Percentiles rank a stretch among this genome's conserved stretches.
These are phyloP conservation scores for Montipora foliosa DNA, from an alignment of 64 coral and sea anemone genomes.

Conservation along the genomic window DNA sequence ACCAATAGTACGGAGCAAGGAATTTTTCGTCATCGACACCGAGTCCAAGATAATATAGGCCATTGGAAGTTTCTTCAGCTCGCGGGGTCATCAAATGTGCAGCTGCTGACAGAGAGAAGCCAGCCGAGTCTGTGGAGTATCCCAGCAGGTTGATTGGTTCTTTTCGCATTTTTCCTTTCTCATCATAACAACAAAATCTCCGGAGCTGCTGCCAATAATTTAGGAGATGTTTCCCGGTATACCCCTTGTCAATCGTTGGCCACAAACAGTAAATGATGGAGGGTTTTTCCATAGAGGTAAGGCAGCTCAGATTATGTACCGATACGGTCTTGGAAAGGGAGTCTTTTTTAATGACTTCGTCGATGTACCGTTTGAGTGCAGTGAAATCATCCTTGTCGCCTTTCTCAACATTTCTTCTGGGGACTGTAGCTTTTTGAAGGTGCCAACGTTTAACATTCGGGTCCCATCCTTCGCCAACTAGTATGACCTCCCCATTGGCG, in stretches of 20 bases:
- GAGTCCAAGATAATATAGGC: constrained; percentile 58
- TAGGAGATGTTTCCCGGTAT: not conserved
- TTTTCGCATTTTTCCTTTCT: constrained; percentile 30
- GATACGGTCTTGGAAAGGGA: constrained; percentile 62
- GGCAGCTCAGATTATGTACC: constrained; percentile 58
- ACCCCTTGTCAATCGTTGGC: constrained; percentile 54
- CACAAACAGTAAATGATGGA: constrained; percentile 68
- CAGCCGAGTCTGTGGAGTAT: constrained; percentile 60
- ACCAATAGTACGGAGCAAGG: not conserved
- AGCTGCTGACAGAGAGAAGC: not conserved
- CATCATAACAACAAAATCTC: constrained; percentile 51
- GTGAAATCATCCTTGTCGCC: constrained; percentile 61
- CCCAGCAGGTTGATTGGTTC: constrained; percentile 61
- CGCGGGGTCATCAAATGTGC: too few species aligned
- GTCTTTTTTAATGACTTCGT: constrained; percentile 51
- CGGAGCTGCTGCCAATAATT: constrained; percentile 49
- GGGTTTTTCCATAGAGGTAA: constrained; percentile 46
- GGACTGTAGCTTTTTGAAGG: constrained; percentile 11
- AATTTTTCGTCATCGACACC: constrained; percentile 54
- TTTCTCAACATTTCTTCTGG: constrained; percentile 32
- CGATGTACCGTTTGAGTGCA: constrained; percentile 61
- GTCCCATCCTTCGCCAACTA: constrained; percentile 57
- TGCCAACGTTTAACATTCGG: constrained; percentile 52
- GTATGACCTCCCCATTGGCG: constrained; percentile 25
- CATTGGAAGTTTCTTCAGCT: too few species aligned